Conservation (phyloP, 2,113 vertebrate species). For the Gambusia affinis region DNA sequence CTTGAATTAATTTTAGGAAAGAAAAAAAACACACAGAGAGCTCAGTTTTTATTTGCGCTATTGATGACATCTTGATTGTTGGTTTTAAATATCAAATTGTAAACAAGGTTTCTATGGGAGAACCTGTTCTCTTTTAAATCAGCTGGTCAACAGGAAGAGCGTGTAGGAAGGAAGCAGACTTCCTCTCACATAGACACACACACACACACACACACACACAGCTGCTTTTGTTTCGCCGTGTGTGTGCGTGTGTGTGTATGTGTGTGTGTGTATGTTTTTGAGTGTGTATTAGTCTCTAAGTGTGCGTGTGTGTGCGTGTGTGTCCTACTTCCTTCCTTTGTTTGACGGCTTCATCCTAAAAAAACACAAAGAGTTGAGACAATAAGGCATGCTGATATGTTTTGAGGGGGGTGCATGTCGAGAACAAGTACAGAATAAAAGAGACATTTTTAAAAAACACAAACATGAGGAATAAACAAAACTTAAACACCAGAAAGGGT, state of each 20-base stretch:
- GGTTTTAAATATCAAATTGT: background rate
- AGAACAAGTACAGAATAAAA: background rate
- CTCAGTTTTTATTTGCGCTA: background rate
- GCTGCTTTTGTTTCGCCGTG: background rate
- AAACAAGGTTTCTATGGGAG: background rate
- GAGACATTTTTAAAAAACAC: background rate
- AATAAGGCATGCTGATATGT: background rate
- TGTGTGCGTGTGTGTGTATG: background rate
- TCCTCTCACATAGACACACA: conserved; percentile 24
- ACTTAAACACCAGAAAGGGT: background rate
- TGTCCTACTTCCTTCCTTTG: conserved; percentile 53
- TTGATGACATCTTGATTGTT: background rate
- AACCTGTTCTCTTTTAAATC: conserved; percentile 1
- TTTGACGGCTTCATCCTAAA: conserved; percentile 37
- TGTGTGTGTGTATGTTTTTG: background rate
- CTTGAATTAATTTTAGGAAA: background rate
- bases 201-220: background rate
- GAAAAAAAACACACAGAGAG: background rate
- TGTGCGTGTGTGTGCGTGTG: background rate
- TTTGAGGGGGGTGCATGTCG: background rate
- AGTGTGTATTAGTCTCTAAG: background rate
- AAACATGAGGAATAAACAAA: background rate
- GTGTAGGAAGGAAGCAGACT: conserved; percentile 26
- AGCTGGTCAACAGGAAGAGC: conserved; percentile 38
- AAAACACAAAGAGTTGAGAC: conserved; percentile 13